These are phyloP conservation scores for Melanostoma mellinum DNA, from an alignment of 2,888 invertebrate species.

Conservation along the genomic window DNA sequence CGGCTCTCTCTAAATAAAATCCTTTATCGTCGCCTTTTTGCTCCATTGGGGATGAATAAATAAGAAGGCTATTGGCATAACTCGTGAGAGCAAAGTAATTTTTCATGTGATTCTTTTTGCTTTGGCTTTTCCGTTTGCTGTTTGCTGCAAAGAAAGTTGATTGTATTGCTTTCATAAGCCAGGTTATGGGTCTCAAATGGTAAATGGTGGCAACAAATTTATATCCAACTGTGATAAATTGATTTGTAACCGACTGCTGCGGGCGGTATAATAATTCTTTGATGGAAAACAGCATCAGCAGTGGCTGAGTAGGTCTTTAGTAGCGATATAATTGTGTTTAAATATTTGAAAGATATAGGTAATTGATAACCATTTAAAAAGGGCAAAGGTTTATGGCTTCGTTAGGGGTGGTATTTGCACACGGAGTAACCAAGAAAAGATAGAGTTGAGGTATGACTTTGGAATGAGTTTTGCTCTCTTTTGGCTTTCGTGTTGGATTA, in stretches of 20 bases:
- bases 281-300: conserved; percentile 19
- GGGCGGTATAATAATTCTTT: conserved; percentile 45
- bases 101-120: conserved; percentile 37
- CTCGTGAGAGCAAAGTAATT: conserved; percentile 43
- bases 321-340: conserved; percentile 17
- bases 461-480: too few species aligned
- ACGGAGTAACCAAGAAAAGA: too few species aligned
- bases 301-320: too few species aligned
- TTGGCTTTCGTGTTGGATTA: too few species aligned
- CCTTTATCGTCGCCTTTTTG: conserved; percentile 52
- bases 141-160: neutral
- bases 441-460: too few species aligned
- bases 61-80: conserved; percentile 16
- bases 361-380: conserved; percentile 59
- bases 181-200: conserved; percentile 39
- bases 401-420: too few species aligned
- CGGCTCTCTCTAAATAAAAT: conserved; percentile 36
- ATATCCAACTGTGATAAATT: conserved; percentile 66
- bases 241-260: conserved; percentile 51
- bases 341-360: conserved; percentile 45
- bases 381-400: neutral
- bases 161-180: conserved; percentile 53
- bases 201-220: conserved; percentile 46
- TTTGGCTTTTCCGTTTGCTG: conserved; percentile 19
- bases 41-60: conserved; percentile 53